Conservation (phyloP, 2,888 invertebrate genomes). For the Euclidia mi region DNA sequence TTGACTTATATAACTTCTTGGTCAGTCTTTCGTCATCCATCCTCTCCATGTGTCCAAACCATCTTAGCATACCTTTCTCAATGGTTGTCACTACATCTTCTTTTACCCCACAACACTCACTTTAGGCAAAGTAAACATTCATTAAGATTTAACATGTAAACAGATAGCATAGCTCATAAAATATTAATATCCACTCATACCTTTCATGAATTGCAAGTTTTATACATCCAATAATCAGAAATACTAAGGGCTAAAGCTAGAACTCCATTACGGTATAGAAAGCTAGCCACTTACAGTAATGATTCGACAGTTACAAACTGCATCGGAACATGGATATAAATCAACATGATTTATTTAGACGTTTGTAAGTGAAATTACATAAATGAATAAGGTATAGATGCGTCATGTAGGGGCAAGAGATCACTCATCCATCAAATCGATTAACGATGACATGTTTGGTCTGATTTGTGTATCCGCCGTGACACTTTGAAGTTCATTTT, state of each 20-base stretch:
- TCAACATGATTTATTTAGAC: constrained; percentile 19
- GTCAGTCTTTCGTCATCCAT: too few species aligned
- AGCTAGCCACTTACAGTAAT: background rate
- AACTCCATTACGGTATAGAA: background rate
- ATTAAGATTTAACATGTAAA: too few species aligned
- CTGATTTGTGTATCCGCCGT: background rate
- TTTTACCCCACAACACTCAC: too few species aligned
- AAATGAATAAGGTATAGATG: constrained; percentile 19
- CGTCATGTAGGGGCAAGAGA: constrained; percentile 4
- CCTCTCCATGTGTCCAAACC: too few species aligned
- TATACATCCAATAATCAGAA: background rate
- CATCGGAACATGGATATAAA: constrained; percentile 14
- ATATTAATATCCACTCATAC: too few species aligned
- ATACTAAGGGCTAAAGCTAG: background rate
- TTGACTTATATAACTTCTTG: too few species aligned
- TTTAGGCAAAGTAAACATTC: too few species aligned
- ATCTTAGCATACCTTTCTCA: too few species aligned
- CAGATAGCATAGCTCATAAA: too few species aligned
- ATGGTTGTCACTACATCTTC: too few species aligned
- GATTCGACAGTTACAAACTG: background rate
- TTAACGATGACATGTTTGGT: background rate
- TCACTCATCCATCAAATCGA: background rate
- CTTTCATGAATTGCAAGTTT: background rate
- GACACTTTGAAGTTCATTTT: too few species aligned
- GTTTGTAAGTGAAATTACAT: constrained; percentile 33